A percentile compares a stretch with the other conserved stretches of the same genome.
phyloP scores from a whole-genome alignment of 2,888 invertebrate genomes.

The Drosophila niveifrons region DNA sequence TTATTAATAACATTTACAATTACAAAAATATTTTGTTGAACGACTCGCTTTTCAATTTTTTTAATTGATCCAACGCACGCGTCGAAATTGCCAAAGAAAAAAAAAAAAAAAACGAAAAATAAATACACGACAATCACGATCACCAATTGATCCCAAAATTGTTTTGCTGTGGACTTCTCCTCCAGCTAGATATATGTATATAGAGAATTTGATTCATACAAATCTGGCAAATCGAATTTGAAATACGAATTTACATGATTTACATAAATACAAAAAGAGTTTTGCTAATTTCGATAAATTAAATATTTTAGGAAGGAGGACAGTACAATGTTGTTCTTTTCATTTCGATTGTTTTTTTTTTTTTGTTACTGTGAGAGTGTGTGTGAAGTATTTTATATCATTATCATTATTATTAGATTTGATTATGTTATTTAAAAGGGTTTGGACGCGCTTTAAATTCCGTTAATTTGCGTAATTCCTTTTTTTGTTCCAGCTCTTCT shows the following conservation, averaged over 20 bases:
- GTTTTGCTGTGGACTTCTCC: neutral
- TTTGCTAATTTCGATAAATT: slow-evolving; percentile 2
- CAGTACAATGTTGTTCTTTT: slow-evolving; percentile 1
- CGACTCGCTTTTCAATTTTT: slow-evolving; percentile 8
- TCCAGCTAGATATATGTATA: neutral
- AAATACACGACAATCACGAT: slow-evolving; percentile 2
- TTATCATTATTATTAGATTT: neutral
- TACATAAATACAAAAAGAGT: slow-evolving; percentile 20
- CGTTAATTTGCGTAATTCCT: slow-evolving; percentile 82
- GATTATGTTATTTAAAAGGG: slow-evolving; percentile 82
- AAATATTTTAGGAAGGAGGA: slow-evolving; percentile 6
- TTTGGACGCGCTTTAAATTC: slow-evolving; percentile 85
- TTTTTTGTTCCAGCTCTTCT: slow-evolving; percentile 77
- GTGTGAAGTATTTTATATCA: slow-evolving; percentile 13
- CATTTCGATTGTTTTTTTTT: no score
- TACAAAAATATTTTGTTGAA: slow-evolving; percentile 42
- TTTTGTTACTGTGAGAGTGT: slow-evolving; percentile 10
- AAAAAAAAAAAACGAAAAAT: neutral
- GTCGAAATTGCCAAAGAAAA: slow-evolving; percentile 8
- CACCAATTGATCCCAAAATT: neutral
- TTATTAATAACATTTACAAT: slow-evolving; percentile 48
- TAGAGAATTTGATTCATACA: neutral
- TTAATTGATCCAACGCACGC: slow-evolving; percentile 27
- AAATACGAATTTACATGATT: neutral
- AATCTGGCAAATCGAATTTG: neutral